These are phyloP conservation scores for Strix occidentalis DNA, from an alignment of 2,797 vertebrate genomes.

Conservation along the genomic window DNA sequence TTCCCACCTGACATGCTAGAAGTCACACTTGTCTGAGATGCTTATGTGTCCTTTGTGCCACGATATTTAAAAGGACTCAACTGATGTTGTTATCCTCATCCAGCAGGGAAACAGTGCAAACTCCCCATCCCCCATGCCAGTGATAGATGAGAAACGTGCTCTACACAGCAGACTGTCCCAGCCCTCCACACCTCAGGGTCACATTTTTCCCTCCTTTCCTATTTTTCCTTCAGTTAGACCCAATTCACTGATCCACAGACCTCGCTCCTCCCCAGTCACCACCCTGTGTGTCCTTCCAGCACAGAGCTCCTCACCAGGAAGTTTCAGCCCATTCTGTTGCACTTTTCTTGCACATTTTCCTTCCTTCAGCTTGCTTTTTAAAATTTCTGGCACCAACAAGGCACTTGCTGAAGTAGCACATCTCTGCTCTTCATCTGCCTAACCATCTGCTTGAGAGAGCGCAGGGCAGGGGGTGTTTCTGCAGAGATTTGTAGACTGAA, in stretches of 20 bases:
- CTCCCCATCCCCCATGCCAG: fast-evolving
- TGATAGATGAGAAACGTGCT: fast-evolving
- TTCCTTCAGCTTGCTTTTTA: not conserved
- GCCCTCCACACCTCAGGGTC: not conserved
- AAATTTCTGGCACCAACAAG: not conserved
- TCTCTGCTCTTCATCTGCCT: conserved; percentile 48
- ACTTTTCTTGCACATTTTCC: not conserved
- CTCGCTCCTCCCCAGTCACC: not conserved
- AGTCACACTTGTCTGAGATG: not conserved
- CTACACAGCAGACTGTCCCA: not conserved
- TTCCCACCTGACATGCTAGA: not conserved
- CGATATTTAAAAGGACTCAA: not conserved
- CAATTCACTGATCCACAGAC: not conserved
- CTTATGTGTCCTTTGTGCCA: not conserved
- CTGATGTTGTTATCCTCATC: not conserved
- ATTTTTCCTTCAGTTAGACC: not conserved
- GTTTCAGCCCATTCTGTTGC: not conserved
- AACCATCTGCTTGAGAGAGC: not conserved
- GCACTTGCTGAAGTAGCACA: not conserved
- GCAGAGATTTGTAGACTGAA: not conserved
- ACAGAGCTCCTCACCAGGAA: not conserved
- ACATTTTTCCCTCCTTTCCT: not conserved
- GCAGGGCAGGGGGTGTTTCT: not conserved
- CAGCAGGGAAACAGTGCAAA: not conserved
- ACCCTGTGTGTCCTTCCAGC: not conserved